A percentile compares a stretch with the other conserved stretches of the same genome.
Conservation (phyloP, 2,888 invertebrate species). For the Heliconius ethilla region DNA sequence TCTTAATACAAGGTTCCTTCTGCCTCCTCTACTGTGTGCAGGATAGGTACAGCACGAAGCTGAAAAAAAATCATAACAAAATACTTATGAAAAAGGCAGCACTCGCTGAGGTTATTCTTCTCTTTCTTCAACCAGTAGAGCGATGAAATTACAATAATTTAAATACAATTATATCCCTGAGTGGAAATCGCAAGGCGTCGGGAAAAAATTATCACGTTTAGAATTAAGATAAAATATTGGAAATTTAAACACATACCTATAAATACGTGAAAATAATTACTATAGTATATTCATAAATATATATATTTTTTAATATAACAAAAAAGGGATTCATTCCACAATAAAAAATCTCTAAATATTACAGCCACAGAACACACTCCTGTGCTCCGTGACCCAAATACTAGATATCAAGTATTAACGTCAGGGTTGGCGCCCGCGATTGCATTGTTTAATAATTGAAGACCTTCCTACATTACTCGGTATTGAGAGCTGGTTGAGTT, state of each 20-base stretch:
- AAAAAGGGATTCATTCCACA: not conserved
- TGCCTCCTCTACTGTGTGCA: not conserved
- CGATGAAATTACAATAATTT: too few relatives aligned
- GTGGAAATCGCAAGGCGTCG: too few relatives aligned
- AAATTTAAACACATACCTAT: too few relatives aligned
- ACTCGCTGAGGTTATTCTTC: too few relatives aligned
- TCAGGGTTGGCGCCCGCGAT: conserved; percentile 69
- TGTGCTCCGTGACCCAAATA: conserved; percentile 69
- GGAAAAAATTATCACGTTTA: too few relatives aligned
- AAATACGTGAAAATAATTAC: too few relatives aligned
- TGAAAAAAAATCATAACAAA: not conserved
- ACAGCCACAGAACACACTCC: conserved; percentile 18
- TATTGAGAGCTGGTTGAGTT: conserved; percentile 49
- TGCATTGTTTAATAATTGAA: conserved; percentile 80
- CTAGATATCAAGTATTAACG: conserved; percentile 77
- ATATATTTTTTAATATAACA: not conserved
- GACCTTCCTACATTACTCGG: conserved; percentile 62
- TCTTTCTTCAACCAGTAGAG: too few relatives aligned
- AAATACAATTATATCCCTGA: too few relatives aligned
- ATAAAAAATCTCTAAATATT: conserved; percentile 25
- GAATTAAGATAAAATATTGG: too few relatives aligned
- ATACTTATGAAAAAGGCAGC: not conserved
- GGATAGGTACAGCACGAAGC: not conserved
- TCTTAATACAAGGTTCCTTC: not conserved
- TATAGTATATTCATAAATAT: too few relatives aligned